Evolutionary conservation across 1,140 invertebrate genomes (phyloP), one percentile per base, ranked within the genome.

Genomic region (Phthorimaea operculella): DNA sequence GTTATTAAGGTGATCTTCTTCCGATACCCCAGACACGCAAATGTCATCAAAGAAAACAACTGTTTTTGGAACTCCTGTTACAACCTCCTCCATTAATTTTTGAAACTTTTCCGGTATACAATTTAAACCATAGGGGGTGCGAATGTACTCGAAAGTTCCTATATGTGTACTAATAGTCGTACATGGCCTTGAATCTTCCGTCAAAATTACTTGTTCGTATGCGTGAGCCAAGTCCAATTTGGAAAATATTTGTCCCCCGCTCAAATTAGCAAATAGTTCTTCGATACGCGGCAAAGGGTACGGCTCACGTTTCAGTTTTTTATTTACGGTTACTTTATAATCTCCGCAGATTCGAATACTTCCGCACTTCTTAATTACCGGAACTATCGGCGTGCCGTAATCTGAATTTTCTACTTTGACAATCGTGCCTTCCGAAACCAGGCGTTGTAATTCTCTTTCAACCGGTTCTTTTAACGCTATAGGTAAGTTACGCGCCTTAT

Each of bases 81-180:
- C 8, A 5, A 14, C 14, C 14, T 62, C 62, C 47, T 62, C 60
- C 36, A 63, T 57, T 0, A 50, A 16, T 52, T 55, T 62, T 47
- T 66, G 63, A 56, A 64, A 64, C 15, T 61, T 62, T 42, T 55
- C 54, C 42, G 54, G 51, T 21, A 60, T 50, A 34, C 53, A 54
- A 12, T 42, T 53, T 12, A 61, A 53, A 10, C 58, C 64, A 45
- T 60, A 59, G 33, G 61, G 53, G 9, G 68, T 44, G 18, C 62
- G 60, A 0, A 39, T 60, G 55, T 62, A 21, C 36, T 18, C 51
- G 44, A 72, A 52, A 62, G 52, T 56, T 62, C 60, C 66, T n/a
- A 59, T 56, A 47, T 72, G 63, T 0, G 66, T 72, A 21, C 45
- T 54, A 50, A 57, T 62, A 3, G 60, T 47, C 33, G 48, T 50